These are phyloP conservation scores for Drosophila subsilvestris DNA, from an alignment of 2,888 invertebrate genomes.

Conservation along the genomic window DNA sequence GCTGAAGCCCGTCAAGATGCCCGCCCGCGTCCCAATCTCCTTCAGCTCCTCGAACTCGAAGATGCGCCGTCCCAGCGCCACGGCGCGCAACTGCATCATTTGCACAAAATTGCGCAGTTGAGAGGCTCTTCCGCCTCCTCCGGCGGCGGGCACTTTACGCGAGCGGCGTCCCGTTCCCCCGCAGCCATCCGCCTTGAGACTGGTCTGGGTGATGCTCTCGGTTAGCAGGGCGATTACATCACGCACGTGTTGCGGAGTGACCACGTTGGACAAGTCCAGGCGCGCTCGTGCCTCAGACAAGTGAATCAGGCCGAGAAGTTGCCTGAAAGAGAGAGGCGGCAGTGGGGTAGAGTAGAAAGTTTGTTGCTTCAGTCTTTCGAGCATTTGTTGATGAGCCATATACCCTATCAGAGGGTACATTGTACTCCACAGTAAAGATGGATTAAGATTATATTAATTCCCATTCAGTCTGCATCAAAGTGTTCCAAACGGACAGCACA, in stretches of 20 bases:
- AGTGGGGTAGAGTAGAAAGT: conserved; percentile 39
- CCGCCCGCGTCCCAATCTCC: conserved; percentile 88
- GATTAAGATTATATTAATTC: too few relatives aligned
- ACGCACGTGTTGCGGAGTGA: conserved; percentile 91
- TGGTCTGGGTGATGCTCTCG: conserved; percentile 90
- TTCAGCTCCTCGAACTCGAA: conserved; percentile 91
- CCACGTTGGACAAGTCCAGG: conserved; percentile 92
- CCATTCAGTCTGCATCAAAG: too few relatives aligned
- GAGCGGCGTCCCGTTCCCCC: neutral
- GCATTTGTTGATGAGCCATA: neutral
- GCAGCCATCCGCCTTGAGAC: conserved; percentile 85
- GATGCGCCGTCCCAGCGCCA: conserved; percentile 88
- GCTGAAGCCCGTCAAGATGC: conserved; percentile 86
- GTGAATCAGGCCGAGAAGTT: conserved; percentile 94
- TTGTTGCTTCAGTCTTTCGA: conserved; percentile 69
- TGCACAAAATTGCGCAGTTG: conserved; percentile 90
- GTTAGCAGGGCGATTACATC: conserved; percentile 94
- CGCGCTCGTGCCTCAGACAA: conserved; percentile 95
- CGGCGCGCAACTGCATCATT: conserved; percentile 88
- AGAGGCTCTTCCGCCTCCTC: conserved; percentile 85
- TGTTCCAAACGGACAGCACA: too few relatives aligned
- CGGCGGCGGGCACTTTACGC: conserved; percentile 80
- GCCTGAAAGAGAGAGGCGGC: conserved; percentile 84
- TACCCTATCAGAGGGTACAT: neutral
- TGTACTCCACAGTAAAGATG: neutral